Evolutionary conservation across 2,113 vertebrate species (phyloP), one percentile per base, ranked within the genome.

Genomic region (Neomonachus schauinslandi): DNA sequence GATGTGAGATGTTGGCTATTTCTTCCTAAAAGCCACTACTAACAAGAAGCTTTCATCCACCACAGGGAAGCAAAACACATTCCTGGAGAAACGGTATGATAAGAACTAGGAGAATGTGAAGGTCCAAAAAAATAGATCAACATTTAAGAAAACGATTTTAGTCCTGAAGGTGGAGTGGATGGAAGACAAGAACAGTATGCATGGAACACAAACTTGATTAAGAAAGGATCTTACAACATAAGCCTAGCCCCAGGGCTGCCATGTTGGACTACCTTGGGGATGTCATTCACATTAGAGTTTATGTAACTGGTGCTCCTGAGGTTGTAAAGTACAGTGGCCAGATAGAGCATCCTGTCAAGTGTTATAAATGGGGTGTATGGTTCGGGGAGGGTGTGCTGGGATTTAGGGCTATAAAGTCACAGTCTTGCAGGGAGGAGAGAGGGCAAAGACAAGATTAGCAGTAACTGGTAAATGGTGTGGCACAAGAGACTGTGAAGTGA

Each of bases 231-330:
- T 49, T 26, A 0, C 39, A 3, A 39, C 5, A 4, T 12, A 31
- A 85, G 55, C 1, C 42, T 55, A 2, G 18, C 42, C 5, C 22
- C 51, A 49, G 26, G 31, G 24, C 21, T 77, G 61, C 81, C 1
- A 7, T 10, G 13, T 22, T 39, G 24, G 13, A 24, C 5, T 39
- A 28, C 1, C 26, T 14, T 4, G 4, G 24, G 14, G 16, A n/a
- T 36, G 28, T 31, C 12, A 26, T 36, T 81, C 26, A 51, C 21
- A 18, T 21, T 61, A 42, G 1, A 93, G 57, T 36, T 53, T 46
- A 36, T 26, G 59, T 19, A n/a, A 57, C 57, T 46, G 42, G 24
- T 57, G 42, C 1, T 31, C 7, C n/a, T 2, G 28, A 63, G 36
- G 18, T 53, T 51, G 39, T 46, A 2, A n/a, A 71, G 31, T 39